Evolutionary conservation across 1,140 invertebrate species (phyloP).

Genomic region (Meloidogyne chitwoodi): DNA sequence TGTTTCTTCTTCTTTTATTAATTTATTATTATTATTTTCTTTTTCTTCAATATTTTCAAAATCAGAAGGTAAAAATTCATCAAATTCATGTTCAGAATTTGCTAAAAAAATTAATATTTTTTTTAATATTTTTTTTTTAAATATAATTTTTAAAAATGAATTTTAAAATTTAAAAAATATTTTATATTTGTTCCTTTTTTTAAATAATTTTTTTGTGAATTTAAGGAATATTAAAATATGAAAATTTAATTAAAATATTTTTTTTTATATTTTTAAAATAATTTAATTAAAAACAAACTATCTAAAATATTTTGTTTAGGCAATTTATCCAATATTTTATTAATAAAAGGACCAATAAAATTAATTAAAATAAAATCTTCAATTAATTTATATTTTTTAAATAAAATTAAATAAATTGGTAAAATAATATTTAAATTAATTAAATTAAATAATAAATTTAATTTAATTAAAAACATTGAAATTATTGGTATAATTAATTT

Average conservation of each 20-base stretch:
- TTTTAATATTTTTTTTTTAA: no score
- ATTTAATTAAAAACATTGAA: conserved; percentile 3
- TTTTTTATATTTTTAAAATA: neutral
- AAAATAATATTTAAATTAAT: conserved; percentile 24
- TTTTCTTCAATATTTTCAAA: neutral
- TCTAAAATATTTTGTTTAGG: conserved; percentile 52
- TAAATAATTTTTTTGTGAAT: no score
- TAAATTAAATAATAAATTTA: conserved; percentile 1
- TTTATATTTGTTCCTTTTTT: no score
- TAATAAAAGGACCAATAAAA: conserved; percentile 46
- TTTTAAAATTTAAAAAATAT: no score
- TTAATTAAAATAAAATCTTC: conserved; percentile 49
- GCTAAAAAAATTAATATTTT: neutral
- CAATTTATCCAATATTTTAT: conserved; percentile 40
- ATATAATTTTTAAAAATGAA: no score
- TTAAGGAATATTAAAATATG: no score
- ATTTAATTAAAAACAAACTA: conserved; percentile 3
- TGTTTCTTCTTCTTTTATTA: conserved; percentile 2
- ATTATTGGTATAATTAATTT: conserved; percentile 14
- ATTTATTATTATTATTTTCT: neutral
- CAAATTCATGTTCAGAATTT: conserved; percentile 24
- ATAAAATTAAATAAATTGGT: conserved; percentile 36
- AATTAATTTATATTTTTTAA: conserved; percentile 43
- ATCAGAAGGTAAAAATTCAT: conserved; percentile 30
- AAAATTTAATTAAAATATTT: neutral